Base-by-base conservation (phyloP, 2,113 vertebrate genomes). In the Probosciger aterrimus region DNA sequence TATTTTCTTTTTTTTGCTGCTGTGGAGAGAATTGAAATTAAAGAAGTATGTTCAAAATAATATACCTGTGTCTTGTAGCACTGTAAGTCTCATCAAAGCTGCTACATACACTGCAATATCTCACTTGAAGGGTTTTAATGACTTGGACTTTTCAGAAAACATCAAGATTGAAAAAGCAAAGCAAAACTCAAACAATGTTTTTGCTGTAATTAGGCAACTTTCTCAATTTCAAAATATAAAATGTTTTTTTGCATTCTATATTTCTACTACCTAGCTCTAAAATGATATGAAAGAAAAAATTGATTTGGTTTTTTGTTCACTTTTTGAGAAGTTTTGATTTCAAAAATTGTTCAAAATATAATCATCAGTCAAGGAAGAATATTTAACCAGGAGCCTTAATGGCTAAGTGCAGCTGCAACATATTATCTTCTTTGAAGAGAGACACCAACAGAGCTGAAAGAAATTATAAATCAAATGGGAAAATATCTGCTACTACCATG, bases 291-390 rank as follows among this genome's bases (percentile, higher is more conserved):
- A 71, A 77, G 5, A 73, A 50, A 75, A 67, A 44, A 59, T 9
- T 4, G 1, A 84, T 73, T 55, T 94, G 17, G 5, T 62, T 86
- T 96, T 95, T 82, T 67, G 11, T 64, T 86, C 30, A 44, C 46
- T 77, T 53, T 60, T 69, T 27, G 41, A 59, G 53, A 95, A 44
- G 12, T 57, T 71, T 86, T 94, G 4, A 8, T 75, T 82, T 55
- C 53, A 82, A 86, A 95, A 91, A 44, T 53, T 52, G 7, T 67
- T 94, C 82, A 68, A 92, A 92, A 94, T 92, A 70, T 64, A 64
- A 55, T n/a, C 86, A 37, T 77, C 13, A 84, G 33, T 67, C 33
- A 70, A 86, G 43, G 46, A 90, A 93, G 28, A 20, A 87, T 78
- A 60, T 86, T 91, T 81, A 88, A 92, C 39, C 55, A 35, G 71